phyloP scores from a whole-genome alignment of 2,113 vertebrate genomes.

The Electrona antarctica region DNA sequence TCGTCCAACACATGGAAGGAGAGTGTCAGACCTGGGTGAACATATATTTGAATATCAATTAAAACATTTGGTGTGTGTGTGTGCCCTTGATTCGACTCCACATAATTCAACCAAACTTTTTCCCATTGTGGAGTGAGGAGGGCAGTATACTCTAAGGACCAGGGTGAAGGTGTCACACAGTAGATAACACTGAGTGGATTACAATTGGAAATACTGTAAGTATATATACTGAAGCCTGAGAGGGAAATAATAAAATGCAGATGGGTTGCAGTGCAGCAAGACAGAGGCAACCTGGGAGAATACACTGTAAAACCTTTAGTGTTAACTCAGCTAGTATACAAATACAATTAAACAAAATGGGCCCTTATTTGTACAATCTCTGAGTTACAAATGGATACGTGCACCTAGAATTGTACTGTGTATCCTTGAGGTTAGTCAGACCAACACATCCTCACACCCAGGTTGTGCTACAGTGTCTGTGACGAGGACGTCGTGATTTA shows the following conservation, averaged over 20 bases:
- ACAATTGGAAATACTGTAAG: no score
- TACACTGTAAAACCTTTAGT: not conserved
- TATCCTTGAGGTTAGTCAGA: no score
- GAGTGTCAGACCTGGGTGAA: conserved; percentile 2
- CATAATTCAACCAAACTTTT: conserved; percentile 1
- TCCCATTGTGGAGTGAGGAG: not conserved
- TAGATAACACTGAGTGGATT: no score
- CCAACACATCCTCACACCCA: no score
- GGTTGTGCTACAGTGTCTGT: no score
- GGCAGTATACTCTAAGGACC: not conserved
- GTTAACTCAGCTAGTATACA: no score
- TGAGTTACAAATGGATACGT: no score
- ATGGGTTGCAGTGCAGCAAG: not conserved
- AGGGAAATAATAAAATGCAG: not conserved
- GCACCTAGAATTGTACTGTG: no score
- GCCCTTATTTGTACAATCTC: no score
- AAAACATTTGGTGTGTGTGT: conserved; percentile 5
- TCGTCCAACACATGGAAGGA: conserved; percentile 4
- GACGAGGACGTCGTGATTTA: no score
- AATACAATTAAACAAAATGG: no score
- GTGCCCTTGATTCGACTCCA: conserved; percentile 16
- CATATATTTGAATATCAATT: conserved; percentile 25
- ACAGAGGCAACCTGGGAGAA: not conserved
- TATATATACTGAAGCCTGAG: not conserved
- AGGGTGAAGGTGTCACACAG: no score